Base-by-base conservation (phyloP, 2,113 vertebrate species). In the Sialia sialis region DNA sequence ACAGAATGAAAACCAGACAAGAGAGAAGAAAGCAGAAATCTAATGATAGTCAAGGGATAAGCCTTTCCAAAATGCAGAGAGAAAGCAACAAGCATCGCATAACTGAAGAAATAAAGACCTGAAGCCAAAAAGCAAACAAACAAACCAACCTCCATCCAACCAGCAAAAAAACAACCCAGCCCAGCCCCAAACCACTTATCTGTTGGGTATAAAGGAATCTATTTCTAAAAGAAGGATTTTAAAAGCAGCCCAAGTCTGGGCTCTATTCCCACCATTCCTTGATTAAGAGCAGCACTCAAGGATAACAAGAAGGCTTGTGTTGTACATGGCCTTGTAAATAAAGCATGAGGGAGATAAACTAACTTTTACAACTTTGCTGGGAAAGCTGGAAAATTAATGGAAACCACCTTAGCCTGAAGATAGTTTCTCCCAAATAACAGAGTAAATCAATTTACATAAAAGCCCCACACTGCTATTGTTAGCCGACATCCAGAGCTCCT, bases 381-480 rank as follows among this genome's bases (percentile, higher is more conserved):
- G 91, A 95, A 91, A 94, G 60, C 44, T 89, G 41, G 56, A 75
- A 87, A 94, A 94, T 89, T 76, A 93, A 95, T 58, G 62, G 74
- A 89, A 89, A 94, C 90, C 91, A 83, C 87, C 73, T 85, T 51
- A 76, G 74, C 78, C 84, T n/a, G 62, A 59, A 95, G 81, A 94
- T 21, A 89, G 46, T 8, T 87, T 91, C 85, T 95, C 85, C 92
- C 90, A 88, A 95, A 88, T 4, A 85, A 58, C 16, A 58, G 46
- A 88, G 51, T 93, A 96, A 95, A 94, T 95, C 95, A 94, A 90
- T 81, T 88, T 69, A 15, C 26, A 73, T 73, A 74, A 92, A 88
- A 90, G 75, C 77, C 54, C 59, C 63, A 26, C 78, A 5, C 7
- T 89, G 89, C 95, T 96, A 95, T 97, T 94, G 83, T 95, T 95